phyloP scores from a whole-genome alignment of 2,797 vertebrate genomes.

The Oreonectes daqikongensis region DNA sequence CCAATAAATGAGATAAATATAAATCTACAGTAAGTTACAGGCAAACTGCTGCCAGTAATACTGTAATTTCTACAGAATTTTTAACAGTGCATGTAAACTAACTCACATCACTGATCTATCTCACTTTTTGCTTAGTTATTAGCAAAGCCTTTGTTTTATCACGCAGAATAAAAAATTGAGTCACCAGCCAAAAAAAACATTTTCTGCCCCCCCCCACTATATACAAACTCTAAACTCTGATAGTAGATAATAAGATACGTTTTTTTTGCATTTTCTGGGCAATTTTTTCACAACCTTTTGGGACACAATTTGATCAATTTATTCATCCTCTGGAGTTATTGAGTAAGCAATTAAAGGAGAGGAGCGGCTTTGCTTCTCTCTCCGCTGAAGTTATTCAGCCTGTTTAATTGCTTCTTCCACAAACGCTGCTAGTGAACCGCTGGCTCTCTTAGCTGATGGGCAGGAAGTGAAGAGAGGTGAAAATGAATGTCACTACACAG shows the following conservation, averaged over 20 bases:
- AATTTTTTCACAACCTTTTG: slow-evolving; percentile 47
- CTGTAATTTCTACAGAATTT: too few relatives aligned
- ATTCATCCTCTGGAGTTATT: slow-evolving; percentile 72
- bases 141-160: background rate
- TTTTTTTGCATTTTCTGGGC: slow-evolving; percentile 60
- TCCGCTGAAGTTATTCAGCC: slow-evolving; percentile 56
- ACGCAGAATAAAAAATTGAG: background rate
- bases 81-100: too few relatives aligned
- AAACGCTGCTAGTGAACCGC: slow-evolving; percentile 74
- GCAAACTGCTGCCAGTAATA: too few relatives aligned
- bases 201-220: too few relatives aligned
- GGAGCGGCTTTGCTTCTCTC: slow-evolving; percentile 60
- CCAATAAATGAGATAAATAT: too few relatives aligned
- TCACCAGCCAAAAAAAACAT: slow-evolving; percentile 33
- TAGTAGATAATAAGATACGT: slow-evolving; percentile 73
- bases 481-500: slow-evolving; percentile 74
- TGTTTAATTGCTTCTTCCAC: slow-evolving; percentile 72
- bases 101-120: too few relatives aligned
- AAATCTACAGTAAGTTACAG: too few relatives aligned
- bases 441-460: slow-evolving; percentile 76
- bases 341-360: slow-evolving; percentile 71
- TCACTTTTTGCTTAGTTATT: background rate
- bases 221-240: slow-evolving; percentile 63
- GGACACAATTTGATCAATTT: slow-evolving; percentile 74
- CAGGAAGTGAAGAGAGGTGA: slow-evolving; percentile 78